These are phyloP conservation scores for Phalloptychus januarius DNA, from an alignment of 2,797 vertebrate genomes.

Conservation along the genomic window DNA sequence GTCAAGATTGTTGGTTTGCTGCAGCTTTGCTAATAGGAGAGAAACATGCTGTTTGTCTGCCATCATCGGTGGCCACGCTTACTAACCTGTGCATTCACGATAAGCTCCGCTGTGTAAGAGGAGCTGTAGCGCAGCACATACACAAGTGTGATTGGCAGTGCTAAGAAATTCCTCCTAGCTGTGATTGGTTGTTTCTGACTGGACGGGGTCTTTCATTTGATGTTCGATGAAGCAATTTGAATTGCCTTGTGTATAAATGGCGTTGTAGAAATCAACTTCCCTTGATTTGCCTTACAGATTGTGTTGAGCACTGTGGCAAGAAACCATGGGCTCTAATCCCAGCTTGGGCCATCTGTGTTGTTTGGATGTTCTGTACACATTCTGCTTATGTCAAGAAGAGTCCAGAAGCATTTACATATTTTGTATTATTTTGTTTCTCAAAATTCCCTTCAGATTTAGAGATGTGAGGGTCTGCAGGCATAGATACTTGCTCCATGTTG, in stretches of 20 bases:
- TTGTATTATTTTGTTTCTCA: neutral
- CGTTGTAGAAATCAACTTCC: neutral
- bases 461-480: neutral
- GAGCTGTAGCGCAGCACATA: too few species aligned
- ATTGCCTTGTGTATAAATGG: neutral
- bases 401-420: neutral
- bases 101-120: too few species aligned
- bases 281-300: neutral
- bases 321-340: neutral
- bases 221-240: neutral
- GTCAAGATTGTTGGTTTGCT: too few species aligned
- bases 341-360: neutral
- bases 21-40: too few species aligned
- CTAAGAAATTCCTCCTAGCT: too few species aligned
- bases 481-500: neutral
- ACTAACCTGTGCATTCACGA: too few species aligned
- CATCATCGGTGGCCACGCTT: too few species aligned
- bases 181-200: neutral
- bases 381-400: neutral
- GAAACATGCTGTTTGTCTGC: too few species aligned
- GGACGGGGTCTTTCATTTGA: neutral
- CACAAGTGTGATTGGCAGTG: too few species aligned
- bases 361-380: neutral
- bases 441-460: neutral
- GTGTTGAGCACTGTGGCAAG: neutral